Evolutionary conservation across 2,888 invertebrate genomes (phyloP).

Genomic region (Eilema sororculum): DNA sequence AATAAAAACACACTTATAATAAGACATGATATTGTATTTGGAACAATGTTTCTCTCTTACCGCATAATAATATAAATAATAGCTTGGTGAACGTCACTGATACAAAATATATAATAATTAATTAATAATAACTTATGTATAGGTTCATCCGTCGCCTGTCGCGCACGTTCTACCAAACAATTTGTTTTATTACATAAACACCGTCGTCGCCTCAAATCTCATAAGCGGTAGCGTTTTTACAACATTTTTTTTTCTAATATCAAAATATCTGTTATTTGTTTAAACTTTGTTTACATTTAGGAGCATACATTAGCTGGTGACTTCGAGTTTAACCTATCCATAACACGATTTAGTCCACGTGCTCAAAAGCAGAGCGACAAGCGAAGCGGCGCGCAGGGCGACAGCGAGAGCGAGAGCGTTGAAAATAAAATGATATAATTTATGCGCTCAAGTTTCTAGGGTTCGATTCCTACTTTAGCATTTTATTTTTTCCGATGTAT

Average conservation of each 20-base stretch:
- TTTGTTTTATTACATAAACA: slow-evolving; percentile 55
- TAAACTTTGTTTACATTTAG: neutral
- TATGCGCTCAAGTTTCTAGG: no score
- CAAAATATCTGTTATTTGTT: neutral
- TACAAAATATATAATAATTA: slow-evolving; percentile 80
- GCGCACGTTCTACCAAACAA: slow-evolving; percentile 59
- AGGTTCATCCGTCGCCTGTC: slow-evolving; percentile 63
- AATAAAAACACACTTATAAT: slow-evolving; percentile 29
- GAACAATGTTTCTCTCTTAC: slow-evolving; percentile 77
- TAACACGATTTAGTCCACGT: neutral
- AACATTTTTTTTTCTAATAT: neutral
- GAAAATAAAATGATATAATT: no score
- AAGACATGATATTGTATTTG: slow-evolving; percentile 83
- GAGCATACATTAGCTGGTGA: neutral
- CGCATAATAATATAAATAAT: slow-evolving; percentile 78
- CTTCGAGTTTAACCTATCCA: neutral
- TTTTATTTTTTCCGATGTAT: no score
- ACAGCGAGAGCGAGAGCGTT: neutral
- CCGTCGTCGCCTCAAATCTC: slow-evolving; percentile 56
- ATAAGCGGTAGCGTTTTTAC: slow-evolving; percentile 1
- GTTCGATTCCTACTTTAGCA: no score
- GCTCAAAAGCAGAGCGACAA: neutral
- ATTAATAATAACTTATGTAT: slow-evolving; percentile 75
- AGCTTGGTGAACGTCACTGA: slow-evolving; percentile 78
- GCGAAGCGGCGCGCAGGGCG: neutral